A percentile compares a stretch with the other conserved stretches of the same genome.
Conservation (phyloP, 1,140 invertebrate species). For the Dreissena polymorpha region DNA sequence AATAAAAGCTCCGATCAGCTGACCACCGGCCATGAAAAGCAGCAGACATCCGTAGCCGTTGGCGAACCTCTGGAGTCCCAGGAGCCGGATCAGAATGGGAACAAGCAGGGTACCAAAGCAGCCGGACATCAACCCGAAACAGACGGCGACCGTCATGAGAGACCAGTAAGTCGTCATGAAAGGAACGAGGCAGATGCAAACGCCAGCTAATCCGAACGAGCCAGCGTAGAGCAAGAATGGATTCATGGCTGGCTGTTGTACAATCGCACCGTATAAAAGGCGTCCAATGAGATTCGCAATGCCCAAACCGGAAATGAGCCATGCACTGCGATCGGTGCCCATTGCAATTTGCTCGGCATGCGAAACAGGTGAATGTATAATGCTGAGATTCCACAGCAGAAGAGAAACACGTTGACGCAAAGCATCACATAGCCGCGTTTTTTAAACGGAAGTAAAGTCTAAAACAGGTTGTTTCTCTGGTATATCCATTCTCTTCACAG, state of each 20-base stretch:
- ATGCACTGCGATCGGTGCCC: constrained; percentile 80
- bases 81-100: constrained; percentile 53
- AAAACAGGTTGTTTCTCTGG: constrained; percentile 47
- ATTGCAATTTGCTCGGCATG: constrained; percentile 49
- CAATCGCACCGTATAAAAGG: constrained; percentile 48
- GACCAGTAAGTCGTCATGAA: constrained; percentile 33
- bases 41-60: constrained; percentile 63
- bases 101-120: constrained; percentile 60
- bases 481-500: constrained; percentile 21
- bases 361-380: constrained; percentile 60
- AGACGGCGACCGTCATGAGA: constrained; percentile 46
- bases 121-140: constrained; percentile 62
- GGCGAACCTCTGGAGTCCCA: constrained; percentile 57
- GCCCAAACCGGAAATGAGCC: constrained; percentile 93
- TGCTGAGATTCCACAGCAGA: constrained; percentile 62
- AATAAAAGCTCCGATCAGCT: constrained; percentile 56
- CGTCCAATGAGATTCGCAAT: constrained; percentile 70
- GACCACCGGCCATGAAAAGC: constrained; percentile 60
- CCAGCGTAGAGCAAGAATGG: constrained; percentile 53
- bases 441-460: constrained; percentile 55
- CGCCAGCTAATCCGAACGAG: constrained; percentile 50
- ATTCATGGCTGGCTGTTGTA: constrained; percentile 42
- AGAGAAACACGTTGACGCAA: constrained; percentile 57
- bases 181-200: constrained; percentile 47
- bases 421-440: constrained; percentile 57